Evolutionary conservation across 2,888 invertebrate species (phyloP), one percentile per base, ranked within the genome.

Genomic region (Drosophila algonquin): DNA sequence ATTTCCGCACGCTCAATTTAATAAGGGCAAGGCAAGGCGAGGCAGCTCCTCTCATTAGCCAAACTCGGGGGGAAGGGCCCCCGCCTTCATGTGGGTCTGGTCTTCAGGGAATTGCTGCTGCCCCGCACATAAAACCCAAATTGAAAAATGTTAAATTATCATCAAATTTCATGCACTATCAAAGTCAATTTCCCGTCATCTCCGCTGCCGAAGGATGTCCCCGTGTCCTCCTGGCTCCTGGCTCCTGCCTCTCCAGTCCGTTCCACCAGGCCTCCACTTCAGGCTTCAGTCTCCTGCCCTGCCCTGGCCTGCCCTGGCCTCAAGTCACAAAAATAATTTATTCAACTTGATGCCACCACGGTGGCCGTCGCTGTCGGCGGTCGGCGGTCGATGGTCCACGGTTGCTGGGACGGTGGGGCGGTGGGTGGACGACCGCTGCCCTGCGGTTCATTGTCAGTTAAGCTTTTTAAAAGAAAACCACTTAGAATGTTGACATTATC

Each of bases 401-500:
- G 32, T 27, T 27, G 27, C 27, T 24, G 32, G 32, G 32, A 32
- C 32, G 6, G 16, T 18, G 16, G 18, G 60, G 18, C 14, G 21
- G 16, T 21, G 48, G 57, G 9, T 21, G 68, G 30, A 47, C 53
- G 63, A 60, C 63, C 76, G 62, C 88, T 89, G 87, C 85, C 84
- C 89, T 85, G 84, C 89, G 89, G 84, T 85, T 85, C 84, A 85
- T 89, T 85, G 89, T 85, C 81, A 79, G 80, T 83, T 88, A 81
- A 89, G 89, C 87, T 84, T 84, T 82, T 78, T 77, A 78, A 81
- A 89, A 87, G 81, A 89, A 88, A 90, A 89, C 81, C 86, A 89
- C 89, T 90, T 90, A 86, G 87, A 86, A 80, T 90, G 85, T 90
- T 90, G 90, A 90, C 89, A 87, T 87, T 90, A 89, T 88, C 77